Conservation (phyloP, 2,888 invertebrate genomes). For the Margaritifera margaritifera region DNA sequence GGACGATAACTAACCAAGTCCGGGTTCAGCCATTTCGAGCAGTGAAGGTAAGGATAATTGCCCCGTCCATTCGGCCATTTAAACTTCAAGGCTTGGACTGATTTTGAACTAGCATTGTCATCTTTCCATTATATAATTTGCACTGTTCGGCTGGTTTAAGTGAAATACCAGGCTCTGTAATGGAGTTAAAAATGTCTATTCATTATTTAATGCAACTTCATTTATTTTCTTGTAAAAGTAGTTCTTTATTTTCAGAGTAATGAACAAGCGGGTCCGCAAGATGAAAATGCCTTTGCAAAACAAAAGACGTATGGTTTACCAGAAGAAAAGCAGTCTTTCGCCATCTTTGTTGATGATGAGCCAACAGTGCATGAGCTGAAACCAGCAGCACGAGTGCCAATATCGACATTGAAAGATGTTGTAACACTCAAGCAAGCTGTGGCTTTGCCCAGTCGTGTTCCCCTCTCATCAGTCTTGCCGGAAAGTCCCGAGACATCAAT, state of each 20-base stretch:
- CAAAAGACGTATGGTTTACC: conserved; percentile 41
- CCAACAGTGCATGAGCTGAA: conserved; percentile 12
- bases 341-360: conserved; percentile 56
- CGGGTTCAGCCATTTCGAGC: conserved; percentile 66
- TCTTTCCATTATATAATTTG: not conserved
- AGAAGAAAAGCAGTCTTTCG: conserved; percentile 36
- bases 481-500: conserved; percentile 2
- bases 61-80: not conserved
- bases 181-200: too few relatives aligned
- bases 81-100: not conserved
- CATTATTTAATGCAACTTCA: too few relatives aligned
- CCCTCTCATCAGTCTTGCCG: not conserved
- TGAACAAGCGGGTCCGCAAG: conserved; percentile 34
- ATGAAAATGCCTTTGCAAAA: conserved; percentile 50
- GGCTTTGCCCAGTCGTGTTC: conserved; percentile 8
- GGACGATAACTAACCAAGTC: conserved; percentile 65
- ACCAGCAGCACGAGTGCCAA: conserved; percentile 25
- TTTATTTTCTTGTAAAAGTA: too few relatives aligned
- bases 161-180: too few relatives aligned
- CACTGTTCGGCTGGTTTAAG: not conserved
- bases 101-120: not conserved
- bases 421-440: conserved; percentile 27
- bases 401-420: conserved; percentile 17
- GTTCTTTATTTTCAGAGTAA: conserved; percentile 12
- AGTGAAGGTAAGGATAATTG: conserved; percentile 50